Conservation (phyloP, 2,797 vertebrate genomes). For the Paedocypris micromegethes region DNA sequence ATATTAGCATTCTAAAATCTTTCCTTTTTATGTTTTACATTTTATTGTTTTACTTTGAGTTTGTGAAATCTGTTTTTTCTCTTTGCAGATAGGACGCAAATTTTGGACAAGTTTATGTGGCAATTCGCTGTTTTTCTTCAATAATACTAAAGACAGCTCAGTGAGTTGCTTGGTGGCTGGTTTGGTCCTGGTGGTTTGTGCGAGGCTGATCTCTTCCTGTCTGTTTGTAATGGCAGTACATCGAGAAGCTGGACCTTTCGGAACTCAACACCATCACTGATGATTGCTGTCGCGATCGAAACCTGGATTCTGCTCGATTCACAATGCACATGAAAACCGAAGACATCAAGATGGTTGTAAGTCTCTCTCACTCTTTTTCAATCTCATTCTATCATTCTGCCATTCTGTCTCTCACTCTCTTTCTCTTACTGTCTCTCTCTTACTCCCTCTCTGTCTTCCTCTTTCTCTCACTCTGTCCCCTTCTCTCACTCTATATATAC, state of each 20-base stretch:
- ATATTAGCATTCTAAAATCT: no score
- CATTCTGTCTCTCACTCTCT: no score
- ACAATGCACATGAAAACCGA: slow-evolving; percentile 57
- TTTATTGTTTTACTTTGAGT: neutral
- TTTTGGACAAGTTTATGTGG: slow-evolving; percentile 78
- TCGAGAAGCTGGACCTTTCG: slow-evolving; percentile 73
- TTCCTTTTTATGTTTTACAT: no score
- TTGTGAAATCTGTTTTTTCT: neutral
- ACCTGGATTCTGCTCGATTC: slow-evolving; percentile 54
- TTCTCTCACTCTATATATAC: no score
- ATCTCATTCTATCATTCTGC: neutral
- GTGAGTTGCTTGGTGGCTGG: slow-evolving; percentile 56
- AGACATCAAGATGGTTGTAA: slow-evolving; percentile 71
- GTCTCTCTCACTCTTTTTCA: neutral
- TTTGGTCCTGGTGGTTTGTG: neutral
- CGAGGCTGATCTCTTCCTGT: slow-evolving; percentile 3
- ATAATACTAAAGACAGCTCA: slow-evolving; percentile 62
- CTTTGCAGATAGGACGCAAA: slow-evolving; percentile 62
- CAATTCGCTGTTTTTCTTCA: slow-evolving; percentile 72
- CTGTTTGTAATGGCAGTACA: slow-evolving; percentile 62
- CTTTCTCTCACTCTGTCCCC: no score
- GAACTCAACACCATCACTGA: slow-evolving; percentile 64
- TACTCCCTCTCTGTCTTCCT: no score
- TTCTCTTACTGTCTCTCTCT: no score
- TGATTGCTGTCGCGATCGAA: slow-evolving; percentile 55